phyloP scores from a whole-genome alignment of 2,888 invertebrate species.

The Pegoplata infirma region DNA sequence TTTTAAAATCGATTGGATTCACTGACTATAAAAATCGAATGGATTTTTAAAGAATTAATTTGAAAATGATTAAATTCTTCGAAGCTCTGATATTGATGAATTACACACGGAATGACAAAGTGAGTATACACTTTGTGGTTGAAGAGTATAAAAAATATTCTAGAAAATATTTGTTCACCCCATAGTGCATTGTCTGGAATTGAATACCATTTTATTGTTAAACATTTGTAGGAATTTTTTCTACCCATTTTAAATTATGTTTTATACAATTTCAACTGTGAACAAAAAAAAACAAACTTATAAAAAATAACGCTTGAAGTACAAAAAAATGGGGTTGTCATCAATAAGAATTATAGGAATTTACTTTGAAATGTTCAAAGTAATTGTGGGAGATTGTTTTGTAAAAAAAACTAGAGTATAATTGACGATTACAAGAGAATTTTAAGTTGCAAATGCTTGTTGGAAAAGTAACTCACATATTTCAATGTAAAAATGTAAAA shows the following conservation, averaged over 20 bases:
- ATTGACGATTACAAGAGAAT: background rate
- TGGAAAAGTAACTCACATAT: background rate
- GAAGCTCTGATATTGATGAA: no score
- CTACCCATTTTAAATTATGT: background rate
- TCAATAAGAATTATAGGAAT: conserved; percentile 23
- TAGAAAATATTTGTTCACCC: no score
- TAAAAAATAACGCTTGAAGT: conserved; percentile 2
- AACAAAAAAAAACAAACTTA: background rate
- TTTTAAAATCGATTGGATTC: no score
- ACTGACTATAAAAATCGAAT: no score
- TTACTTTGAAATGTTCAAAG: conserved; percentile 15
- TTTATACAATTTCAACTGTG: background rate
- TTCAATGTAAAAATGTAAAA: background rate
- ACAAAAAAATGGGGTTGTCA: conserved; percentile 3
- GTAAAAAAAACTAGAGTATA: background rate
- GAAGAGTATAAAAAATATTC: no score
- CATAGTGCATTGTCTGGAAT: no score
- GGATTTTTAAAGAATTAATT: no score
- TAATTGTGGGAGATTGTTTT: conserved; percentile 12
- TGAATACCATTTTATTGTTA: conserved; percentile 3
- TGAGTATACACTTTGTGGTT: no score
- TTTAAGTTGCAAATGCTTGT: background rate
- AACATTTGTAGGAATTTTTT: conserved; percentile 24
- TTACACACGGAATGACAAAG: no score
- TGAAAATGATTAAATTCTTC: no score